Percentiles rank a stretch among this genome's conserved stretches.
phyloP scores from a whole-genome alignment of 2,888 invertebrate species.

The Aphodius granarius region DNA sequence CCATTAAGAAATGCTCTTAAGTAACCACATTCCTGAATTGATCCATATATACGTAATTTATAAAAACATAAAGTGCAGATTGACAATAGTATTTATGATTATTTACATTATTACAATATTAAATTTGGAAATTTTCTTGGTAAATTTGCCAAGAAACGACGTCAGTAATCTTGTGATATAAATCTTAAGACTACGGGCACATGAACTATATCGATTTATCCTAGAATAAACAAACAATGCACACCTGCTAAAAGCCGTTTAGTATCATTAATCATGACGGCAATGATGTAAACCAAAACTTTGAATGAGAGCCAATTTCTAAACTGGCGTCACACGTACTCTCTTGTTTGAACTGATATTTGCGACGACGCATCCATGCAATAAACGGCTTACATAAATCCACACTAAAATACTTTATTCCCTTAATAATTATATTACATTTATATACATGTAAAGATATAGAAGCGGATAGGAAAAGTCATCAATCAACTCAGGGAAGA shows the following conservation, averaged over 20 bases:
- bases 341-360: not conserved
- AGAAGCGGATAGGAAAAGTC: slow-evolving; percentile 26
- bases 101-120: too few species aligned
- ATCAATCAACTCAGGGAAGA: not conserved
- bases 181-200: too few species aligned
- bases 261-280: not conserved
- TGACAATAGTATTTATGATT: too few species aligned
- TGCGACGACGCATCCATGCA: not conserved
- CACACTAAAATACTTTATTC: slow-evolving; percentile 27
- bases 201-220: not conserved
- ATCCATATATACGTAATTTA: too few species aligned
- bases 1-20: too few species aligned
- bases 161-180: too few species aligned
- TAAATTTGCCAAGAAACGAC: too few species aligned
- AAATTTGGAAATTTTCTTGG: too few species aligned
- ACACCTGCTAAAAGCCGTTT: not conserved
- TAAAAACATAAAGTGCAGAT: too few species aligned
- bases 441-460: slow-evolving; percentile 22
- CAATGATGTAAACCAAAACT: not conserved
- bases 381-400: slow-evolving; percentile 4
- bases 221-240: not conserved
- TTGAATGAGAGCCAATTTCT: not conserved
- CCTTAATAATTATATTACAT: slow-evolving; percentile 26
- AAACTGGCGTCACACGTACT: not conserved
- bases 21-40: too few species aligned